Evolutionary conservation across 2,888 invertebrate genomes (phyloP).

Genomic region (Eumerus sabulonum): DNA sequence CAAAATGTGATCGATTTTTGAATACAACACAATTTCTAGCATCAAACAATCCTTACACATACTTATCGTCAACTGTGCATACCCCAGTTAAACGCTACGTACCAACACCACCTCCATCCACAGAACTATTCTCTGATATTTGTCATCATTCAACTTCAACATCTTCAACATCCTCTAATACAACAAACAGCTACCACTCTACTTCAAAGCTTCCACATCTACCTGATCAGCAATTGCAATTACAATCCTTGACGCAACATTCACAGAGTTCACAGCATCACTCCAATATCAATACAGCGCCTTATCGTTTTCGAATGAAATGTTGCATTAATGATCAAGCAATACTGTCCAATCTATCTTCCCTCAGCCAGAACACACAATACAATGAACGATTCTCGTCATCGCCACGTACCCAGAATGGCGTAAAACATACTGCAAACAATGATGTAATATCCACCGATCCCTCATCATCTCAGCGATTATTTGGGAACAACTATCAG

Average conservation of each 20-base stretch:
- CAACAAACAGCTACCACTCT: slow-evolving; percentile 53
- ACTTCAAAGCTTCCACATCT: slow-evolving; percentile 56
- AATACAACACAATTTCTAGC: slow-evolving; percentile 73
- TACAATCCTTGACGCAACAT: slow-evolving; percentile 42
- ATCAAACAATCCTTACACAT: slow-evolving; percentile 75
- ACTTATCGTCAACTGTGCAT: slow-evolving; percentile 78
- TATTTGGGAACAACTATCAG: slow-evolving; percentile 47
- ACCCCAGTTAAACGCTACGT: slow-evolving; percentile 79
- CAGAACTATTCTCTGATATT: slow-evolving; percentile 73
- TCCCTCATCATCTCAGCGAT: too few relatives aligned
- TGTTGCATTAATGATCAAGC: slow-evolving; percentile 73
- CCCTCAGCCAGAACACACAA: slow-evolving; percentile 46
- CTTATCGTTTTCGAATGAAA: slow-evolving; percentile 76
- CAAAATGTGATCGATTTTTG: slow-evolving; percentile 71
- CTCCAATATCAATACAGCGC: slow-evolving; percentile 72
- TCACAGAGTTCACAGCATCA: slow-evolving; percentile 29
- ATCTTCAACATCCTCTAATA: slow-evolving; percentile 68
- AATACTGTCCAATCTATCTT: slow-evolving; percentile 42
- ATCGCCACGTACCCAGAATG: slow-evolving; percentile 71
- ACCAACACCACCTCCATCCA: slow-evolving; percentile 77
- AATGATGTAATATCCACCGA: slow-evolving; percentile 53
- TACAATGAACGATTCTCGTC: slow-evolving; percentile 72
- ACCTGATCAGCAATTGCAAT: slow-evolving; percentile 63
- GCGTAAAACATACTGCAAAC: slow-evolving; percentile 37
- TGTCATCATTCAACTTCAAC: slow-evolving; percentile 55